These are phyloP conservation scores for Psilanteris sp. DNA, from an alignment of 1,140 invertebrate species.

Conservation along the genomic window DNA sequence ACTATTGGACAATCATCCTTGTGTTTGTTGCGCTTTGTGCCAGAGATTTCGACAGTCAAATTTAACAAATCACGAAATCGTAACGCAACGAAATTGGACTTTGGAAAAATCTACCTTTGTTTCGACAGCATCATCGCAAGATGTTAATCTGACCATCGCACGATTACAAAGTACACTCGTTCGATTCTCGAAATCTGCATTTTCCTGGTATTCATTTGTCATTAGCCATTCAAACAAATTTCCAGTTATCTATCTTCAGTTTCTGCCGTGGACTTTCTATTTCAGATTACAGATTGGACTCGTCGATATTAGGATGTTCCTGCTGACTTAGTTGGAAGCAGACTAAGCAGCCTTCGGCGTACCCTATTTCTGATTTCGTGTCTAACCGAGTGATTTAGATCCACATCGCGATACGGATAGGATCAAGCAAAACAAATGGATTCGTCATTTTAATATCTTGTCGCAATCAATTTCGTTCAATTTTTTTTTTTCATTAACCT, in stretches of 20 bases:
- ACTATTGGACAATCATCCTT: too few relatives aligned
- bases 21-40: too few relatives aligned
- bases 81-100: too few relatives aligned
- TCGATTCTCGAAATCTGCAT: conserved; percentile 1
- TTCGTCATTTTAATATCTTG: conserved; percentile 15
- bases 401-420: conserved; percentile 12
- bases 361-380: conserved; percentile 27
- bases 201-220: conserved; percentile 5
- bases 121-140: too few relatives aligned
- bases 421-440: conserved; percentile 21
- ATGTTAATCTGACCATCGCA: too few relatives aligned
- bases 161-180: too few relatives aligned
- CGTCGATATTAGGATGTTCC: conserved; percentile 25
- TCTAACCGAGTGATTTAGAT: conserved; percentile 46
- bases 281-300: conserved; percentile 28
- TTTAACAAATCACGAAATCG: too few relatives aligned
- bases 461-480: conserved; percentile 35
- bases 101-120: too few relatives aligned
- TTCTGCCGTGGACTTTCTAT: conserved; percentile 5
- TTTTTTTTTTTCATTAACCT: conserved; percentile 30
- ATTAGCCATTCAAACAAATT: conserved; percentile 13
- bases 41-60: too few relatives aligned
- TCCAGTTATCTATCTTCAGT: conserved; percentile 25
- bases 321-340: conserved; percentile 34
- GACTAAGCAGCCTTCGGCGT: conserved; percentile 24